Evolutionary conservation across 2,113 vertebrate species (phyloP).

Genomic region (Morphnarchus princeps): DNA sequence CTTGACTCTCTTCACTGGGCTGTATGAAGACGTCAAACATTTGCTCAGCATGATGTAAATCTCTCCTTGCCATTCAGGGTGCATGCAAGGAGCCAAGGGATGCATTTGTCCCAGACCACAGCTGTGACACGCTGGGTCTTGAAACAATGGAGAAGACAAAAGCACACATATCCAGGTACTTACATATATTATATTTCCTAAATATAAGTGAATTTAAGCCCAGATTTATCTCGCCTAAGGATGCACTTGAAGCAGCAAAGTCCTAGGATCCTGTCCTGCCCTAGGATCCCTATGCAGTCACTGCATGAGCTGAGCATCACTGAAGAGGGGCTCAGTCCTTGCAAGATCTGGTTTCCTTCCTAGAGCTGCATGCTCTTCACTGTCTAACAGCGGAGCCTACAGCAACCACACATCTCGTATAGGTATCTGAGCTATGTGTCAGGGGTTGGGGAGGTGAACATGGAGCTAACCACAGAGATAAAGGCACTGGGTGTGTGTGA

Average conservation of each 20-base stretch:
- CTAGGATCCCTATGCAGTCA: neutral
- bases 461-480: neutral
- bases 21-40: neutral
- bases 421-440: neutral
- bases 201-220: neutral
- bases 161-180: neutral
- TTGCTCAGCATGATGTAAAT: neutral
- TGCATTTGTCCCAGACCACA: conserved; percentile 42
- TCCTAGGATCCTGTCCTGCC: neutral
- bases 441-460: neutral
- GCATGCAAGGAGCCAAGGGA: conserved; percentile 23
- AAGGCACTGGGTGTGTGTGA: neutral
- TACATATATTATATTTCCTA: neutral
- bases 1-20: neutral
- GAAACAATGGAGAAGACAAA: neutral
- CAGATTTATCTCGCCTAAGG: neutral
- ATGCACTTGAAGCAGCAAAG: neutral
- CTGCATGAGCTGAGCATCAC: neutral
- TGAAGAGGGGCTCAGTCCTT: neutral
- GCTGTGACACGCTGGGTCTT: conserved; percentile 35
- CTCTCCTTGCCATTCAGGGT: conserved; percentile 44
- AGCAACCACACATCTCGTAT: neutral
- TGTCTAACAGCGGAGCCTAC: neutral
- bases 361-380: neutral
- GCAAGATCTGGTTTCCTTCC: neutral